Evolutionary conservation across 2,888 invertebrate genomes (phyloP), one percentile per base, ranked within the genome.

Genomic region (Tiliacea aurago): DNA sequence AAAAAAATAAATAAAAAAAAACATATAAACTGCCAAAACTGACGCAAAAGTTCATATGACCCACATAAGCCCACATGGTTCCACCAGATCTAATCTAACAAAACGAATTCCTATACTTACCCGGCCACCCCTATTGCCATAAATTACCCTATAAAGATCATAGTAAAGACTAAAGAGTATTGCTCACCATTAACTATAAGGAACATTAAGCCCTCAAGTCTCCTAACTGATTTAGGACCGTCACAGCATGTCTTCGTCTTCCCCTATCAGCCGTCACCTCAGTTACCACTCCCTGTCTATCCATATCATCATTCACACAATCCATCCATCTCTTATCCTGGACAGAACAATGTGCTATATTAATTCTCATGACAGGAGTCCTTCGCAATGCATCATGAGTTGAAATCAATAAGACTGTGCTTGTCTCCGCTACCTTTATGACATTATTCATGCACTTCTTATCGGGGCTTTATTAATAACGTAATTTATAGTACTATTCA

Each of bases 401-500:
- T 65, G 67, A 73, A 84, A 80, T 77, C 74, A 71, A 77, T 75
- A 62, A 80, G 66, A 45, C 56, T 49, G 41, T 23, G 43, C 63
- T 45, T 83, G 83, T 64, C 69, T 72, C 66, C 5, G 68, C 69
- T 83, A 78, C 78, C 70, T 76, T 80, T 74, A 73, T 33, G 58
- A 61, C 41, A 67, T 75, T 80, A 76, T 69, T 72, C 72, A 78
- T 82, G 33, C 55, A 56, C 20, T 64, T 66, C 79, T 80, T 85
- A 85, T 85, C 86, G 6, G 11, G 9, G 37, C 23, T 74, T 79
- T 85, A 84, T 78, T 81, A 74, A 81, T 84, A 85, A 76, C 45
- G 64, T 83, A 61, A 81, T 81, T 73, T 81, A 81, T 83, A 37
- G 53, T 53, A 55, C 20, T 55, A 72, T 78, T 78, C 80, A 80